Conservation (phyloP, 2,888 invertebrate genomes). For the Pilophorus perplexus region DNA sequence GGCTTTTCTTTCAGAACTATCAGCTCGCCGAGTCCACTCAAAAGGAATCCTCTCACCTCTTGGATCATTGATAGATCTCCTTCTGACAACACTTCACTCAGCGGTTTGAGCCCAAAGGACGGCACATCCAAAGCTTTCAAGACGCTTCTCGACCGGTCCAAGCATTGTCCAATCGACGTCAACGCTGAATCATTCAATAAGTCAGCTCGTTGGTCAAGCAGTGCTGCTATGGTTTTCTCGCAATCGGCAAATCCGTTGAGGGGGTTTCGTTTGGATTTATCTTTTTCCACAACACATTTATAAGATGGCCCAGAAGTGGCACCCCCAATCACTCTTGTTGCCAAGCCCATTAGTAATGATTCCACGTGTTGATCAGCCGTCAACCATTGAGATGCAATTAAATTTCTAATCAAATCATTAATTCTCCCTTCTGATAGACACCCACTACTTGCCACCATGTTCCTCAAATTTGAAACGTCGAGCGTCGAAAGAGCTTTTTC, state of each 20-base stretch:
- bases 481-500: not conserved
- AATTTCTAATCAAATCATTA: not conserved
- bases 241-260: too few relatives aligned
- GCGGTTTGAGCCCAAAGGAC: not conserved
- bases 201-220: not conserved
- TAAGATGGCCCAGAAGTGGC: not conserved
- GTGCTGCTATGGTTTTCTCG: not conserved
- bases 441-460: not conserved
- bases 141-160: not conserved
- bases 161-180: not conserved
- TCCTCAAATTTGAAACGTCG: not conserved
- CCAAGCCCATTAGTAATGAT: too few relatives aligned
- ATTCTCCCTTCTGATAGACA: not conserved
- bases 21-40: conserved; percentile 48
- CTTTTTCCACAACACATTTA: not conserved
- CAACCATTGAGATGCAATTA: not conserved
- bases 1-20: conserved; percentile 46
- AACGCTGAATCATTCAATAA: not conserved
- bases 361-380: too few relatives aligned
- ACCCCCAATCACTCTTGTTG: too few relatives aligned
- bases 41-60: conserved; percentile 46
- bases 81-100: not conserved
- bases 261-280: not conserved
- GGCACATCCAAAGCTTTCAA: not conserved
- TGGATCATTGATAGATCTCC: conserved; percentile 4